phyloP scores from a whole-genome alignment of 2,113 vertebrate genomes.

The Campylomormyrus numenius region DNA sequence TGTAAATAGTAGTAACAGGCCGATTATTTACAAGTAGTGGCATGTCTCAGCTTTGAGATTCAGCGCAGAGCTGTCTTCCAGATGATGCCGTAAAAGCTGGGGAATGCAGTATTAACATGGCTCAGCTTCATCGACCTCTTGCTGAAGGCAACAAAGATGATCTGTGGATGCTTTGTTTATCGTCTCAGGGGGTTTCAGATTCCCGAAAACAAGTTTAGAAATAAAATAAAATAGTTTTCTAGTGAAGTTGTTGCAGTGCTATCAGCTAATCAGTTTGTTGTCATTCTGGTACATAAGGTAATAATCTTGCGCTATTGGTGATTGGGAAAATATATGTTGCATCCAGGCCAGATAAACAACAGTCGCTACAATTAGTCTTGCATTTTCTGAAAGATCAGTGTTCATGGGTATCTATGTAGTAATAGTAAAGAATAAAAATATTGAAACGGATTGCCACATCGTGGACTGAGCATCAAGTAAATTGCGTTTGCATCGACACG shows the following conservation, averaged over 20 bases:
- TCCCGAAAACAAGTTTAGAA: neutral
- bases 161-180: neutral
- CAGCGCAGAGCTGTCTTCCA: neutral
- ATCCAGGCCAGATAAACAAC: neutral
- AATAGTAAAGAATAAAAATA: neutral
- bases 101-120: neutral
- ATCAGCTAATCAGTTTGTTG: neutral
- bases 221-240: neutral
- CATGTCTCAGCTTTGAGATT: neutral
- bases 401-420: neutral
- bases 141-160: neutral
- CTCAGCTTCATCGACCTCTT: neutral
- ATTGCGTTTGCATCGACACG: slow-evolving; percentile 40
- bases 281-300: neutral
- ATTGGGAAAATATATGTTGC: neutral
- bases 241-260: neutral
- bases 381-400: neutral
- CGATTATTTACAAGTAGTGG: neutral
- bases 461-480: slow-evolving; percentile 35
- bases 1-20: neutral
- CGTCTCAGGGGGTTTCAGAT: neutral
- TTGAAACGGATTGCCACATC: slow-evolving; percentile 8
- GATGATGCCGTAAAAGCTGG: neutral
- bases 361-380: neutral
- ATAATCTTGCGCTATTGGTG: neutral